Conservation (phyloP, 2,797 vertebrate genomes). For the Coendou prehensilis region DNA sequence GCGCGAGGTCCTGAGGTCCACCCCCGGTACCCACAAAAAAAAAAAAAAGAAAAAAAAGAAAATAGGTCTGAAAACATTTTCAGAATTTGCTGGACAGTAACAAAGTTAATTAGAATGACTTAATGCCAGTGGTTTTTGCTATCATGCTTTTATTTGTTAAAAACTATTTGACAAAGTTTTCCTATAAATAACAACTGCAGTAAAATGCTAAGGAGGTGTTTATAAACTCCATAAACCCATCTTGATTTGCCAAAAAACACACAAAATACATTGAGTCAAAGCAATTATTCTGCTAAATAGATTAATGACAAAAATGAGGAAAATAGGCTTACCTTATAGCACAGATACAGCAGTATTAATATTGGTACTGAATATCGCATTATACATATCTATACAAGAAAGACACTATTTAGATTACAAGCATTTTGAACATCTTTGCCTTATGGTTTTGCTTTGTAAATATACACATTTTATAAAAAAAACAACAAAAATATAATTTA, state of each 20-base stretch:
- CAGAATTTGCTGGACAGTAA: neutral
- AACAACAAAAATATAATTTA: neutral
- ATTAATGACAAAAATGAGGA: neutral
- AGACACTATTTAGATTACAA: conserved; percentile 66
- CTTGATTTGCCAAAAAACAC: neutral
- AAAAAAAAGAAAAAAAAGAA: neutral
- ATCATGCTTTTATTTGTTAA: neutral
- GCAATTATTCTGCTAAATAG: neutral
- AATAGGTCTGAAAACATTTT: conserved; percentile 58
- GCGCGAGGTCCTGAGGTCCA: too few relatives aligned
- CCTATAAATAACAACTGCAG: neutral
- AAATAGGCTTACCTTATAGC: conserved; percentile 93
- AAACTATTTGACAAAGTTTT: neutral
- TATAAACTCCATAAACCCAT: neutral
- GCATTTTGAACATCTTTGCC: conserved; percentile 15
- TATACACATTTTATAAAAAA: neutral
- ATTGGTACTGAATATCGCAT: conserved; percentile 92
- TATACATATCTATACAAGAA: conserved; percentile 90
- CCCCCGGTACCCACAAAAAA: too few relatives aligned
- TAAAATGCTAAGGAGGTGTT: neutral
- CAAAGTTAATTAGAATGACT: neutral
- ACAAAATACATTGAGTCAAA: neutral
- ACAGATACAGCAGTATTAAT: conserved; percentile 92
- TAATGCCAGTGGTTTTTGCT: neutral
- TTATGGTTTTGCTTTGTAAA: conserved; percentile 10